Percentiles rank a stretch among this genome's conserved stretches.
Conservation (phyloP, 1,140 invertebrate genomes). For the Drosophila mayri region DNA sequence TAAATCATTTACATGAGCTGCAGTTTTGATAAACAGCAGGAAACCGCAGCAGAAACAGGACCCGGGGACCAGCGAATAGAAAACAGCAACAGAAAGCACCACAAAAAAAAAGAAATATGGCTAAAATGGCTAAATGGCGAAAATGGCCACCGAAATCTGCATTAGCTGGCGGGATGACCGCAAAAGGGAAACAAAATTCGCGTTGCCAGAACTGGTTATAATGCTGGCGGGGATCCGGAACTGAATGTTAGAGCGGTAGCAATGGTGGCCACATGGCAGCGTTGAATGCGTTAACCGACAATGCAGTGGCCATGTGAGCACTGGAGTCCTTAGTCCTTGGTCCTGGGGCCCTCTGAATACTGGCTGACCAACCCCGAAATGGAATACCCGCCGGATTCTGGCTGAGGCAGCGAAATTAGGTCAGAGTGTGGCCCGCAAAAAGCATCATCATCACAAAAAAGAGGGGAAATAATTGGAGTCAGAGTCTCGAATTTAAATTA, state of each 20-base stretch:
- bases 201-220: constrained; percentile 40
- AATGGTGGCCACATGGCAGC: constrained; percentile 62
- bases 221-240: constrained; percentile 12
- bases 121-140: constrained; percentile 17
- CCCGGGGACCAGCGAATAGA: background rate
- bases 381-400: constrained; percentile 49
- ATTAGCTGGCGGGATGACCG: constrained; percentile 43
- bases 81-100: constrained; percentile 21
- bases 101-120: background rate
- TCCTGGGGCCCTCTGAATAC: background rate
- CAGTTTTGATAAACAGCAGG: constrained; percentile 63
- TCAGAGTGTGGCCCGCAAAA: constrained; percentile 59
- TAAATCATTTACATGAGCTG: constrained; percentile 64
- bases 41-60: constrained; percentile 53
- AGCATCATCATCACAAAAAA: constrained; percentile 25
- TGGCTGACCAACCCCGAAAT: constrained; percentile 37
- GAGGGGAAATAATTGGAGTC: background rate
- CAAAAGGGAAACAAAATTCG: constrained; percentile 57
- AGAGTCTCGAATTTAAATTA: constrained; percentile 6
- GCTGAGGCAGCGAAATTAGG: constrained; percentile 57
- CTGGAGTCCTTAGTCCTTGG: background rate
- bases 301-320: constrained; percentile 29
- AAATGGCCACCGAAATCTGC: constrained; percentile 40
- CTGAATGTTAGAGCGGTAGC: background rate
- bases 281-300: constrained; percentile 52